phyloP scores from a whole-genome alignment of 1,140 invertebrate genomes.

The Sycophaga agraensis region DNA sequence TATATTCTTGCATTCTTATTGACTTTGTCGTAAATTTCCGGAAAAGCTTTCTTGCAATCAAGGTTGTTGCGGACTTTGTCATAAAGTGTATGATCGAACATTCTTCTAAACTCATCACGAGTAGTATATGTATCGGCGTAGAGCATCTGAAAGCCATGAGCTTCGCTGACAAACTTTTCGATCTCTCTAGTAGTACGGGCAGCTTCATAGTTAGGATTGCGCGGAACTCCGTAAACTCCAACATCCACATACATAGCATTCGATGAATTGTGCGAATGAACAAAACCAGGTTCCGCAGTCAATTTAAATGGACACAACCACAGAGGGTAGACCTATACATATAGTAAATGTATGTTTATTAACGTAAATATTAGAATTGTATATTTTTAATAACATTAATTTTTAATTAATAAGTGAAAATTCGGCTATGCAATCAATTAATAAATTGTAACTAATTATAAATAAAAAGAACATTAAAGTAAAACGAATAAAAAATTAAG shows the following conservation, averaged over 20 bases:
- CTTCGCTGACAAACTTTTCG: constrained; percentile 70
- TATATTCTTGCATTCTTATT: constrained; percentile 66
- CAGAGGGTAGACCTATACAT: constrained; percentile 80
- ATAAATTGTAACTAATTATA: too few species aligned
- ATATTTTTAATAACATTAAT: too few species aligned
- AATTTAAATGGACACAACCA: constrained; percentile 84
- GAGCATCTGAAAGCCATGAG: constrained; percentile 82
- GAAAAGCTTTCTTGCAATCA: constrained; percentile 72
- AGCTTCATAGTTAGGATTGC: constrained; percentile 65
- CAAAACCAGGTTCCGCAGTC: constrained; percentile 69
- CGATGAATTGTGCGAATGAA: constrained; percentile 58
- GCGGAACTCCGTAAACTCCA: constrained; percentile 78
- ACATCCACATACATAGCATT: constrained; percentile 76
- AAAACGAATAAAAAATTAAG: too few species aligned
- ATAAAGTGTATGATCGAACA: constrained; percentile 82
- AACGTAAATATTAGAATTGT: too few species aligned
- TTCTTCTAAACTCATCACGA: constrained; percentile 73
- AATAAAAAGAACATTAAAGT: too few species aligned
- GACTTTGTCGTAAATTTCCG: constrained; percentile 82
- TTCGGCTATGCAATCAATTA: too few species aligned
- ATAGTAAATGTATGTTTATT: too few species aligned
- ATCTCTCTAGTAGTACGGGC: constrained; percentile 68
- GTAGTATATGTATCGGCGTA: constrained; percentile 82
- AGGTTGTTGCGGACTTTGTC: constrained; percentile 67
- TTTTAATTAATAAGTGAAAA: too few species aligned